Evolutionary conservation across 2,888 invertebrate species (phyloP).

Genomic region (Philonicus albiceps): DNA sequence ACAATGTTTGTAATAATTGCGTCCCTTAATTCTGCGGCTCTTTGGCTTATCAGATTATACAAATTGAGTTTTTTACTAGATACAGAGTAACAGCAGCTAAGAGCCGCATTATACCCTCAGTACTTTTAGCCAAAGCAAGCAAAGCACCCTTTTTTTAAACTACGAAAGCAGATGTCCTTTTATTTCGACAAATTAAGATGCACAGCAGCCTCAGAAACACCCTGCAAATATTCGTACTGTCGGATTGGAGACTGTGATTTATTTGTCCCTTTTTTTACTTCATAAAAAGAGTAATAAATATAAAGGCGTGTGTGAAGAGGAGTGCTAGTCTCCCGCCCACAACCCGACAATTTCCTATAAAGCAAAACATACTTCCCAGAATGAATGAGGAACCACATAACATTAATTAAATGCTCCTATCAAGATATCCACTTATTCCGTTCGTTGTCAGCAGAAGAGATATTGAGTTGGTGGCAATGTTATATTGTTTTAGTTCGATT

Average conservation of each 20-base stretch:
- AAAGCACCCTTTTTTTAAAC: background rate
- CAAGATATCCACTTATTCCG: background rate
- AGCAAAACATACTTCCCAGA: background rate
- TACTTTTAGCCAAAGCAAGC: background rate
- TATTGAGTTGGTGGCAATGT: background rate
- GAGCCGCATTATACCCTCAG: background rate
- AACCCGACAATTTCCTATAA: background rate
- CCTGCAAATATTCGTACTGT: background rate
- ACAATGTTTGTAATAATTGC: background rate
- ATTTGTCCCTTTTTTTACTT: background rate
- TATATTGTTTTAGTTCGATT: background rate
- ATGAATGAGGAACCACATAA: background rate
- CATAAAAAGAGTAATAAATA: background rate
- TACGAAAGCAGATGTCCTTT: slow-evolving; percentile 22
- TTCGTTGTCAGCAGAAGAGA: background rate
- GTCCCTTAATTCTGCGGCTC: slow-evolving; percentile 31
- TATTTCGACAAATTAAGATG: background rate
- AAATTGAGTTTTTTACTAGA: slow-evolving; percentile 39
- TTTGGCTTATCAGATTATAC: slow-evolving; percentile 38
- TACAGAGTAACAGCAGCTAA: background rate
- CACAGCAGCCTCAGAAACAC: background rate
- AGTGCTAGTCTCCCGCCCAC: background rate
- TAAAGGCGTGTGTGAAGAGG: background rate
- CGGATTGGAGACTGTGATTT: background rate
- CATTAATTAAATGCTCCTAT: background rate